These are phyloP conservation scores for Apis dorsata DNA, from an alignment of 1,140 invertebrate species.

Conservation along the genomic window DNA sequence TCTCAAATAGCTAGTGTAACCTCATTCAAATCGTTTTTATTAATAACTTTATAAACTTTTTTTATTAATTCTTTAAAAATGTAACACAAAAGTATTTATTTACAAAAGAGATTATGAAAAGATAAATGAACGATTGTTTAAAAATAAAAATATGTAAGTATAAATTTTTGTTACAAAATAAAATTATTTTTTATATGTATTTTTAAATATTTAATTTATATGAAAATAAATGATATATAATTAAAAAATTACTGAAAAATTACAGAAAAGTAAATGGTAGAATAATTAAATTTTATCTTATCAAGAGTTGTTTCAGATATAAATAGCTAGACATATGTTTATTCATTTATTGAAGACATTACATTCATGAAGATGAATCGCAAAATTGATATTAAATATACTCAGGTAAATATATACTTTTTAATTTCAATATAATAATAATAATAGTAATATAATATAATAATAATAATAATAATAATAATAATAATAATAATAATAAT, in stretches of 20 bases:
- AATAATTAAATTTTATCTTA: too few relatives aligned
- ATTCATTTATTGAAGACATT: neutral
- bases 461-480: neutral
- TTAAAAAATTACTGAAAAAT: too few relatives aligned
- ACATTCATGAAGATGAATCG: conserved; percentile 33
- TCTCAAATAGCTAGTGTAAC: neutral
- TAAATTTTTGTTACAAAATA: neutral
- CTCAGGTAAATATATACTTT: conserved; percentile 45
- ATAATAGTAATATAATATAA: neutral
- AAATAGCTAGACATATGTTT: too few relatives aligned
- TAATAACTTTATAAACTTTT: neutral
- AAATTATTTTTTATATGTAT: neutral
- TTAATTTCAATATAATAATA: neutral
- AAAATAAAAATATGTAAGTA: neutral
- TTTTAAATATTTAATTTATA: neutral
- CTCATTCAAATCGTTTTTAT: neutral
- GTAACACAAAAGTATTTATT: neutral
- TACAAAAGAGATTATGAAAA: neutral
- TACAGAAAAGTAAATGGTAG: too few relatives aligned
- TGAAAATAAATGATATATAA: neutral
- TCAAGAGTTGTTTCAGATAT: too few relatives aligned
- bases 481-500: neutral
- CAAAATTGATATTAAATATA: conserved; percentile 45
- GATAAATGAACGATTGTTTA: neutral
- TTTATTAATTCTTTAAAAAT: neutral